Base-by-base conservation (phyloP, 2,888 invertebrate genomes). In the Heterodera filipjevi region DNA sequence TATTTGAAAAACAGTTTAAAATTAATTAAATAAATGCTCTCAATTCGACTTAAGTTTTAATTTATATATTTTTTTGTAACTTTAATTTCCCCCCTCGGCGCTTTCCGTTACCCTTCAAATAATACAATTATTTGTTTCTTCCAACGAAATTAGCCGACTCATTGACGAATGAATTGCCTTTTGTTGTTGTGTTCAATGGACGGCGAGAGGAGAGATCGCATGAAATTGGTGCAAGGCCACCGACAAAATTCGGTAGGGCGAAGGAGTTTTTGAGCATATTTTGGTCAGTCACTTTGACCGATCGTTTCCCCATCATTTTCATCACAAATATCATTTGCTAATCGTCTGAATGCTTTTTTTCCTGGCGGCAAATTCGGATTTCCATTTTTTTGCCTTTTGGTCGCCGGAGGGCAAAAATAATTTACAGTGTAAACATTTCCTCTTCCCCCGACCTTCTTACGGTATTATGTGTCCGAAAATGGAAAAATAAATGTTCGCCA, bases 111-210 rank as follows among this genome's bases (percentile, higher is more conserved):
- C 59, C n/a, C n/a, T 59, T 10, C 6, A 59, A 59, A 27, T 59
- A 59, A 59, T 12, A 59, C 59, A 59, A 59, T 59, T 3, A 59
- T 14, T 49, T 49, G 12, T 49, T 19, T 49, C 49, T 49, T 49
- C 14, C 49, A 49, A 49, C 3, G 49, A 49, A 49, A 49, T 49
- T 14, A 49, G 49, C 49, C 49, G 49, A 59, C n/a, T 59, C 59
- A 59, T 59, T 59, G 22, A n/a, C 27, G 59, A 59, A 59, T 59
- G n/a, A 27, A n/a, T n/a, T 59, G 59, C 59, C 59, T 59, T 59
- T 59, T 59, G 59, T 59, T 59, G 59, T 59, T n/a, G 39, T 39
- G 59, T 59, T 59, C 59, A 59, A 59, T 59, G n/a, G 53, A 53
- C 53, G 53, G 53, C 53, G 53, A 22, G 39, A 39, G 39, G 59